These are phyloP conservation scores for Tokudaia muenninki DNA, from an alignment of 2,797 vertebrate species.

Conservation along the genomic window DNA sequence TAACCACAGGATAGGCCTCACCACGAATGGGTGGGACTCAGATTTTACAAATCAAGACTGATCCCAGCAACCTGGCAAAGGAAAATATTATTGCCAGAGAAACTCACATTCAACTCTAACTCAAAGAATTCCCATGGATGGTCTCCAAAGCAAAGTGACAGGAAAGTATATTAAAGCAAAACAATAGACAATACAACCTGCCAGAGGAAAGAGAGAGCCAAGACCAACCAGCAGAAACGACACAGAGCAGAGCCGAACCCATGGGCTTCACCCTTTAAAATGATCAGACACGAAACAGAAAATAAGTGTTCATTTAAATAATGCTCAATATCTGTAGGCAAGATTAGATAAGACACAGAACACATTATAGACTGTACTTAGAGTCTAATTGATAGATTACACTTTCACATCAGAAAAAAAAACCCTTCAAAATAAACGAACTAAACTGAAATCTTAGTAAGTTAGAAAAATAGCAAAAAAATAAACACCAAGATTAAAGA, in stretches of 20 bases:
- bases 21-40: neutral
- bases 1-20: neutral
- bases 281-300: neutral
- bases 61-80: neutral
- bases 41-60: neutral
- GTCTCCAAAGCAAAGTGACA: neutral
- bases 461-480: constrained; percentile 8
- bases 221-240: neutral
- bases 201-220: neutral
- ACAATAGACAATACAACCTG: neutral
- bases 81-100: neutral
- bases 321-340: neutral
- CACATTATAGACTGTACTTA: neutral
- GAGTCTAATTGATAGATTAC: neutral
- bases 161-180: neutral
- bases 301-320: constrained; percentile 24
- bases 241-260: neutral
- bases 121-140: constrained; percentile 17
- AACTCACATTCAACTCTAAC: neutral
- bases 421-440: constrained; percentile 48
- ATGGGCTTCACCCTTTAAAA: neutral
- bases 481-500: neutral
- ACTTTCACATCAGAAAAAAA: constrained; percentile 35
- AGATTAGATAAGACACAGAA: neutral
- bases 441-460: neutral